Conservation (phyloP, 2,797 vertebrate species). For the Sciaenops ocellatus region DNA sequence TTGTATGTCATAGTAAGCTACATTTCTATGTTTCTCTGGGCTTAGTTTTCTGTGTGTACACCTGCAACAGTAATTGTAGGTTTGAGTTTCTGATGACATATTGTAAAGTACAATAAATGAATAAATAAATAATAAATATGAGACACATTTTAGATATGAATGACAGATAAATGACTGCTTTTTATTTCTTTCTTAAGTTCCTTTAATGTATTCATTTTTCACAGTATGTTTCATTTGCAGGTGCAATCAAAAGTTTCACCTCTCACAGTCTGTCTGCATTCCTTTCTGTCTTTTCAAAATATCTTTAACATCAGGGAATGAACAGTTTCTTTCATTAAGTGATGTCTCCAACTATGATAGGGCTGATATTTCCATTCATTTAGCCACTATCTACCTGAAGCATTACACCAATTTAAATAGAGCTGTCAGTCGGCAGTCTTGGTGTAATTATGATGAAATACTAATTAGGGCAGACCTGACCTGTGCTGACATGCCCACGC, state of each 20-base stretch:
- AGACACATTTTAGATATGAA: background rate
- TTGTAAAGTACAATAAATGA: background rate
- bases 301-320: conserved; percentile 17
- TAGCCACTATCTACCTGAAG: conserved; percentile 47
- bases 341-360: conserved; percentile 24
- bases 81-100: background rate
- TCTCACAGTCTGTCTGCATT: background rate
- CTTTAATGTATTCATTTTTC: background rate
- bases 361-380: conserved; percentile 48
- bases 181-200: background rate
- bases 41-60: conserved; percentile 12
- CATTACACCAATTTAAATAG: conserved; percentile 72
- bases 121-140: background rate
- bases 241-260: background rate
- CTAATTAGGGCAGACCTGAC: conserved; percentile 79
- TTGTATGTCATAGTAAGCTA: background rate
- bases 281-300: conserved; percentile 2
- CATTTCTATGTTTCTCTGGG: background rate
- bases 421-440: conserved; percentile 71
- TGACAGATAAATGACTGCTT: background rate
- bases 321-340: background rate
- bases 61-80: background rate
- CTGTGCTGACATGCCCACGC: conserved; percentile 73
- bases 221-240: conserved; percentile 10
- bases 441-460: conserved; percentile 82